Evolutionary conservation across 2,797 vertebrate genomes (phyloP).

Genomic region (Platalea minor): DNA sequence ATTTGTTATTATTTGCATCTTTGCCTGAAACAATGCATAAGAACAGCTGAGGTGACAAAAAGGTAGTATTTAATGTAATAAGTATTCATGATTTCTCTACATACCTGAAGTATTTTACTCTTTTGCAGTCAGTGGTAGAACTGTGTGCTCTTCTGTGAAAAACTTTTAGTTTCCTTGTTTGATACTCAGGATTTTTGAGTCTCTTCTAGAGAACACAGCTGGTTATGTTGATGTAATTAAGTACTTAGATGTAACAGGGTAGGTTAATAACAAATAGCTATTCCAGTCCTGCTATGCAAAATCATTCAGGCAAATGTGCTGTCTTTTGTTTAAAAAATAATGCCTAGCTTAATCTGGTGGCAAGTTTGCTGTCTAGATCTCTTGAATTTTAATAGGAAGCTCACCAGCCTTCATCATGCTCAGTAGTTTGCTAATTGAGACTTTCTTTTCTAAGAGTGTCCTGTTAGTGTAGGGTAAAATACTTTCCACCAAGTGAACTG

Average conservation of each 20-base stretch:
- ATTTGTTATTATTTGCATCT: background rate
- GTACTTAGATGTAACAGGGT: background rate
- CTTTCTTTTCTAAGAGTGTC: background rate
- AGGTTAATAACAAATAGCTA: background rate
- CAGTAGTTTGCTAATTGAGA: slow-evolving; percentile 15
- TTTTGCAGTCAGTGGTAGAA: background rate
- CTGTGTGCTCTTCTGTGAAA: background rate
- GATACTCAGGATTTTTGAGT: background rate
- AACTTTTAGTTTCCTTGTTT: background rate
- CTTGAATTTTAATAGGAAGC: background rate
- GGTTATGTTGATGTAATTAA: background rate
- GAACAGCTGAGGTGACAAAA: background rate
- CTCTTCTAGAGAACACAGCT: background rate
- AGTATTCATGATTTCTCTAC: background rate
- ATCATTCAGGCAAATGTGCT: background rate
- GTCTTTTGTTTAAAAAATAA: slow-evolving; percentile 11
- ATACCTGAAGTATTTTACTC: background rate
- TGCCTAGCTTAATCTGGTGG: background rate
- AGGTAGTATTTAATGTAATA: background rate
- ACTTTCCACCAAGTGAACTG: background rate
- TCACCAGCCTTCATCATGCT: background rate
- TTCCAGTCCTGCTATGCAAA: background rate
- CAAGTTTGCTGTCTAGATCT: background rate
- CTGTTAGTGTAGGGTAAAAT: background rate
- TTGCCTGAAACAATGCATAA: background rate